These are phyloP conservation scores for Lynx canadensis DNA, from an alignment of 2,113 vertebrate genomes.

Conservation along the genomic window DNA sequence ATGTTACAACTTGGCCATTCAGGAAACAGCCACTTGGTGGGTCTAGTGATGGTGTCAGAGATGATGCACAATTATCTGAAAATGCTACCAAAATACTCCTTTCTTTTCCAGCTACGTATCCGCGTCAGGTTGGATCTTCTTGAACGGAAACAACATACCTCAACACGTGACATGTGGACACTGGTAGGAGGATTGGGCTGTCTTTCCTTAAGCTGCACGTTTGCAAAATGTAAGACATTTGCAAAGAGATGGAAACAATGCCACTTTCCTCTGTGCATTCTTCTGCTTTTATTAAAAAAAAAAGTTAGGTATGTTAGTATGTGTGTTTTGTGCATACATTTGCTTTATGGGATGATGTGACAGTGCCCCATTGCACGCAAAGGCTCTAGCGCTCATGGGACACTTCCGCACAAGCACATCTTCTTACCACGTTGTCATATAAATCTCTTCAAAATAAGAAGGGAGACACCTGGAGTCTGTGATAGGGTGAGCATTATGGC, in stretches of 20 bases:
- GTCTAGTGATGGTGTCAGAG: too few species aligned
- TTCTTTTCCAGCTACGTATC: background rate
- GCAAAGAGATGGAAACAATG: background rate
- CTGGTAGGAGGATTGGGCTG: too few species aligned
- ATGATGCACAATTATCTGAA: background rate
- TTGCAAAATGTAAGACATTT: too few species aligned
- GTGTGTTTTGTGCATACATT: background rate
- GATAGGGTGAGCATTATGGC: constrained; percentile 35
- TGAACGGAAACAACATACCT: background rate
- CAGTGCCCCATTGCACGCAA: background rate
- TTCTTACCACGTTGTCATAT: too few species aligned
- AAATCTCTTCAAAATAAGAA: constrained; percentile 31
- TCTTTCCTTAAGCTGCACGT: background rate
- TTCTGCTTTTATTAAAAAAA: too few species aligned
- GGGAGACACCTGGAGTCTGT: constrained; percentile 60
- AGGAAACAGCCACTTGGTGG: too few species aligned
- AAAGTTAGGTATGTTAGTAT: too few species aligned
- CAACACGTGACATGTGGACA: background rate
- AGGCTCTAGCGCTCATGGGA: background rate
- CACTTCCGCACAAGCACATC: background rate
- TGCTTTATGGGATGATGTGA: background rate
- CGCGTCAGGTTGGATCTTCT: background rate
- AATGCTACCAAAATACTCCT: background rate
- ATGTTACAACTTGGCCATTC: accelerated
- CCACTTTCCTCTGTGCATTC: background rate